Evolutionary conservation across 2,888 invertebrate genomes (phyloP).

Genomic region (Andrena bicolor): DNA sequence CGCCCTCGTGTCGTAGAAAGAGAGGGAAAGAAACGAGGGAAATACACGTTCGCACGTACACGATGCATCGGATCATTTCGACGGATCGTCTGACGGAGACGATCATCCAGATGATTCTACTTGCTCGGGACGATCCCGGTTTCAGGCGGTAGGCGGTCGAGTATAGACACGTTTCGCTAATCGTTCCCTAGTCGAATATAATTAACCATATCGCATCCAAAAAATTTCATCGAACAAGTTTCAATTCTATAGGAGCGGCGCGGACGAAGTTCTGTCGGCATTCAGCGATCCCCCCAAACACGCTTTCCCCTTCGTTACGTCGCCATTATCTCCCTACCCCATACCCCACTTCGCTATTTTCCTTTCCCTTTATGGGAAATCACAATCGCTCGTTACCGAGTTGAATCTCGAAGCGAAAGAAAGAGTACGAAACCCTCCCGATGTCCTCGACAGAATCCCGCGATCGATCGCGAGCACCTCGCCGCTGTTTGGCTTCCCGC

Average conservation of each 20-base stretch:
- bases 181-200: constrained; percentile 70
- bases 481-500: constrained; percentile 57
- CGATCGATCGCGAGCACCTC: constrained; percentile 64
- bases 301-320: constrained; percentile 17
- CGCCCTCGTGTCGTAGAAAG: not conserved
- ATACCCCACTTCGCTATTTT: not conserved
- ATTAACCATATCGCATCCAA: constrained; percentile 70
- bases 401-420: constrained; percentile 61
- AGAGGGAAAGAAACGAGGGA: constrained; percentile 4
- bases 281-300: constrained; percentile 18
- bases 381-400: constrained; percentile 44
- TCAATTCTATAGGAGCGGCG: constrained; percentile 82
- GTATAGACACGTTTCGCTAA: constrained; percentile 75
- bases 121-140: constrained; percentile 63
- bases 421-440: constrained; percentile 67
- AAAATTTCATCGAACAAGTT: constrained; percentile 83
- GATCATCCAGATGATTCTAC: constrained; percentile 50
- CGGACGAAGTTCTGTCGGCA: constrained; percentile 76
- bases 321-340: not conserved
- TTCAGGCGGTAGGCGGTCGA: constrained; percentile 72
- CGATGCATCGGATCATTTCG: constrained; percentile 48
- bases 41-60: constrained; percentile 7
- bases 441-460: constrained; percentile 64
- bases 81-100: constrained; percentile 57
- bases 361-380: constrained; percentile 3